These are phyloP conservation scores for Meta bourneti DNA, from an alignment of 2,888 invertebrate genomes.

Conservation along the genomic window DNA sequence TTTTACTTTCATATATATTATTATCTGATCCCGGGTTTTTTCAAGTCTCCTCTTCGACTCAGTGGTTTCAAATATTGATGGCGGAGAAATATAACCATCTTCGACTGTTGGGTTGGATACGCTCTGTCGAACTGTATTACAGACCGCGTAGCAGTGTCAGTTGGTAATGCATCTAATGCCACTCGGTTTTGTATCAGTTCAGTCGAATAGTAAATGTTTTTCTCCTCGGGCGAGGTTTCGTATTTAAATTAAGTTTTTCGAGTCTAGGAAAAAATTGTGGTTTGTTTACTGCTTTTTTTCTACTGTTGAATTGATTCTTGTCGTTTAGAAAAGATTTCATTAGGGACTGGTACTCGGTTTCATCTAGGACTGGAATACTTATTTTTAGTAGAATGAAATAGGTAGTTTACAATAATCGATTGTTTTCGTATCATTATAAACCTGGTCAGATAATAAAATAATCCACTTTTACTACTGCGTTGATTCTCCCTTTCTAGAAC, in stretches of 20 bases:
- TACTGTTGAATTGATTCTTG: no score
- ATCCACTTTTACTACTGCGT: no score
- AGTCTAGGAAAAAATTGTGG: background rate
- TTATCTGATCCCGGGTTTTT: conserved; percentile 36
- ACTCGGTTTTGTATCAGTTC: background rate
- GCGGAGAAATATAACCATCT: conserved; percentile 14
- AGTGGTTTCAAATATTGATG: conserved; percentile 28
- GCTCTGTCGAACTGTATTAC: conserved; percentile 1
- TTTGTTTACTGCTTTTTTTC: no score
- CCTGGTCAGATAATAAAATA: no score
- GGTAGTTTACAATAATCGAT: no score
- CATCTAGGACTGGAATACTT: no score
- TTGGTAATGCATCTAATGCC: background rate
- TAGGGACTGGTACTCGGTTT: no score
- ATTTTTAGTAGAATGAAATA: no score
- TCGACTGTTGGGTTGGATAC: background rate
- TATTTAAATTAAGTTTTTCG: background rate
- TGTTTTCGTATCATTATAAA: no score
- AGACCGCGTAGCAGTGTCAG: background rate
- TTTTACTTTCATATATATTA: conserved; percentile 35
- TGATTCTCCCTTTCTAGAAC: no score
- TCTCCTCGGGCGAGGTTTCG: background rate
- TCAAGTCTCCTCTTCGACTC: background rate
- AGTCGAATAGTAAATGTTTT: background rate
- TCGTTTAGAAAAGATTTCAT: no score